phyloP scores from a whole-genome alignment of 2,888 invertebrate species.

The Euproctis similis region DNA sequence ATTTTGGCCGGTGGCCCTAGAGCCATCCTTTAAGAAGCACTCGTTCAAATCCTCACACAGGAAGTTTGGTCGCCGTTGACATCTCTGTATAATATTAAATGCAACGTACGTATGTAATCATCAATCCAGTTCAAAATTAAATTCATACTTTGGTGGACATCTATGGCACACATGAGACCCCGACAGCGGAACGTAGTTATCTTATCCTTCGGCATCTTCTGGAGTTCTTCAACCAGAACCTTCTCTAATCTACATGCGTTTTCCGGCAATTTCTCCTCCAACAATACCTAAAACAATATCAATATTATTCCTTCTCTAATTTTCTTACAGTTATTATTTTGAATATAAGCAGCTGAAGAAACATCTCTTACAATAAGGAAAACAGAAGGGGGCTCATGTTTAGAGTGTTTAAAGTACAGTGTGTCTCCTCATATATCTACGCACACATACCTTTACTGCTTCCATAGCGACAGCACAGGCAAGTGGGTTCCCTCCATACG shows the following conservation, averaged over 20 bases:
- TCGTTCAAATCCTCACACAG: too few relatives aligned
- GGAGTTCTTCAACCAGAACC: slow-evolving; percentile 82
- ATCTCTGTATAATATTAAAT: background rate
- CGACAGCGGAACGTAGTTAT: slow-evolving; percentile 88
- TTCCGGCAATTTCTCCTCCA: slow-evolving; percentile 90
- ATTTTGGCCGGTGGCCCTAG: too few relatives aligned
- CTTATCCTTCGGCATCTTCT: slow-evolving; percentile 82
- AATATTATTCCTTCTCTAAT: too few relatives aligned
- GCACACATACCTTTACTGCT: slow-evolving; percentile 82
- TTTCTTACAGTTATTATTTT: too few relatives aligned
- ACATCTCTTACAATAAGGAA: too few relatives aligned
- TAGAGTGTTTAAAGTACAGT: too few relatives aligned
- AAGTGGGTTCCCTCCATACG: slow-evolving; percentile 96
- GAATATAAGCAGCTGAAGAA: too few relatives aligned
- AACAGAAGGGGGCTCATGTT: too few relatives aligned
- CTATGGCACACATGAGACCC: slow-evolving; percentile 93
- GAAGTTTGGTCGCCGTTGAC: too few relatives aligned
- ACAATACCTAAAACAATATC: slow-evolving; percentile 81
- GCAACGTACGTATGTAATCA: background rate
- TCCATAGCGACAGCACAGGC: slow-evolving; percentile 91
- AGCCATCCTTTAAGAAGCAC: too few relatives aligned
- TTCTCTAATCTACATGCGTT: slow-evolving; percentile 87
- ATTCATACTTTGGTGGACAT: slow-evolving; percentile 82
- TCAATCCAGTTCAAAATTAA: background rate
- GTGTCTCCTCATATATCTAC: too few relatives aligned